These are phyloP conservation scores for Limosa lapponica DNA, from an alignment of 2,797 vertebrate species.

Conservation along the genomic window DNA sequence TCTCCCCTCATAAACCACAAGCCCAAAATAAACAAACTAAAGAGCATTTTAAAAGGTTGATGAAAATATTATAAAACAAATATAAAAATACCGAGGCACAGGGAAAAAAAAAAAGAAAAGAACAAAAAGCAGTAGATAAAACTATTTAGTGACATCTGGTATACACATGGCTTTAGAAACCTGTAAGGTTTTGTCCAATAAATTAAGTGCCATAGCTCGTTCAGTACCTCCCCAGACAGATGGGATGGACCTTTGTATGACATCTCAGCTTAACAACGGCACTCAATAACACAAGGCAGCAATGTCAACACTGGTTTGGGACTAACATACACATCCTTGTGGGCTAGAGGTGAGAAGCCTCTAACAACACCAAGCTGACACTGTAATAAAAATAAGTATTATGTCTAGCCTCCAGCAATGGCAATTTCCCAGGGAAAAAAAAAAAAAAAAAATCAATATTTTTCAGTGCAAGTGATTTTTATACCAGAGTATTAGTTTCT, in stretches of 20 bases:
- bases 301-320: slow-evolving; percentile 15
- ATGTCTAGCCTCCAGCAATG: slow-evolving; percentile 41
- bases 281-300: background rate
- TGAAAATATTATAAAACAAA: background rate
- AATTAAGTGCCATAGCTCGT: background rate
- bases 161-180: background rate
- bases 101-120: background rate
- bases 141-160: background rate
- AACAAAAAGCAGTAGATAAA: background rate
- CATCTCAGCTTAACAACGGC: slow-evolving; percentile 35
- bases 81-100: background rate
- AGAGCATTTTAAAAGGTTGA: background rate
- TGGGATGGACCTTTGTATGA: slow-evolving; percentile 7
- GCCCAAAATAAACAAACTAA: background rate
- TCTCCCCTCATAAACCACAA: background rate
- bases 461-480: slow-evolving; percentile 43
- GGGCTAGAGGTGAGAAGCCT: slow-evolving; percentile 53
- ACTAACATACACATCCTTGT: slow-evolving; percentile 13
- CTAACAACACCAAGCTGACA: slow-evolving; percentile 36
- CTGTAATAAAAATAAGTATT: slow-evolving; percentile 63
- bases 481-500: background rate
- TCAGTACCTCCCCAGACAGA: background rate
- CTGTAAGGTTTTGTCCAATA: background rate
- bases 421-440: slow-evolving; percentile 11
- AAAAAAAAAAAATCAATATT: slow-evolving; percentile 31